Evolutionary conservation across 2,888 invertebrate genomes (phyloP).

Genomic region (Rhagophthalmus giganteus): DNA sequence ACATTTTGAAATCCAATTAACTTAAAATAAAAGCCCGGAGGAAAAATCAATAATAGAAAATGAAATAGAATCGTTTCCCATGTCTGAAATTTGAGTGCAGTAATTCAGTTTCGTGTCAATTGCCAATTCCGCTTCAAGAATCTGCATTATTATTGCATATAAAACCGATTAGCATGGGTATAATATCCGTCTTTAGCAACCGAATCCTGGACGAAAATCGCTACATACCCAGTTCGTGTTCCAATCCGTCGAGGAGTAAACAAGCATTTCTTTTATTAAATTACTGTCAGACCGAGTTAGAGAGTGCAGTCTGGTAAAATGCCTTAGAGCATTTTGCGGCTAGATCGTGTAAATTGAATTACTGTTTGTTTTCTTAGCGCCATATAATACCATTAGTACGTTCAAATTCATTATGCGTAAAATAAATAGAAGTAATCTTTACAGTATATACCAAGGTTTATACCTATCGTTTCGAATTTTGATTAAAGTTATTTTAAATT

Average conservation of each 20-base stretch:
- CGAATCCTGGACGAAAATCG: conserved; percentile 36
- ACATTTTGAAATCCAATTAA: too few species aligned
- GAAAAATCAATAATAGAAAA: conserved; percentile 2
- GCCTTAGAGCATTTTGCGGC: conserved; percentile 29
- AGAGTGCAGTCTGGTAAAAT: conserved; percentile 30
- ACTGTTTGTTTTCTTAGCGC: conserved; percentile 30
- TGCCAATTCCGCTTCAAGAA: conserved; percentile 34
- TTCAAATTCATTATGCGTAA: conserved; percentile 24
- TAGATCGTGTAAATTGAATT: conserved; percentile 31
- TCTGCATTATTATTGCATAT: conserved; percentile 39
- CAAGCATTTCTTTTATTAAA: conserved; percentile 40
- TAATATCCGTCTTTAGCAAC: conserved; percentile 36
- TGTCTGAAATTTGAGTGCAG: conserved; percentile 22
- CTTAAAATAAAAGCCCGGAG: too few species aligned
- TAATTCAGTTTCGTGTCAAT: too few species aligned
- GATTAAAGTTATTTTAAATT: not conserved
- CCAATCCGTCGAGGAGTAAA: conserved; percentile 36
- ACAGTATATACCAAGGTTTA: not conserved
- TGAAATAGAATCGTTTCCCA: conserved; percentile 22
- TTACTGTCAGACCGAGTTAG: conserved; percentile 33
- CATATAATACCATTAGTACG: conserved; percentile 27
- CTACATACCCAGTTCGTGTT: conserved; percentile 35
- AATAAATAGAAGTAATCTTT: conserved; percentile 12
- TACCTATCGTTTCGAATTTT: not conserved
- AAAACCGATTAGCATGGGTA: conserved; percentile 31